These are phyloP conservation scores for Spisula solida DNA, from an alignment of 2,888 invertebrate species.

Conservation along the genomic window DNA sequence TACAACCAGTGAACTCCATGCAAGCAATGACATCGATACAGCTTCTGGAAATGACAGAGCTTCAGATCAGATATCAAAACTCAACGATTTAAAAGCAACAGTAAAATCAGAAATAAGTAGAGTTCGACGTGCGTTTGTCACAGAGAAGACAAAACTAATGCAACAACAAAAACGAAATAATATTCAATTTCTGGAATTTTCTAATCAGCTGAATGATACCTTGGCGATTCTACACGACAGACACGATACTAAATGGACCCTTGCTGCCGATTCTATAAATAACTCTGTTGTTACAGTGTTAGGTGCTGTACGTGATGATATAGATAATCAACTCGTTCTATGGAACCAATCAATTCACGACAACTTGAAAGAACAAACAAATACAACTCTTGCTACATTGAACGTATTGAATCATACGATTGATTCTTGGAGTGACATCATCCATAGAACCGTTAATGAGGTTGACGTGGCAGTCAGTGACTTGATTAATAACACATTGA, in stretches of 20 bases:
- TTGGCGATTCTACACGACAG: background rate
- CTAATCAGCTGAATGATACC: background rate
- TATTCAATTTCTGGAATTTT: background rate
- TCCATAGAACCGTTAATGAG: background rate
- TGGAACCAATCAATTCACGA: background rate
- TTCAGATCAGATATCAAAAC: background rate
- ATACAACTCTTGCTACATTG: background rate
- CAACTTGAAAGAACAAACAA: background rate
- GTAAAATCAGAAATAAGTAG: background rate
- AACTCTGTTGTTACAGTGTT: conserved; percentile 3
- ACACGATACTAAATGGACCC: background rate
- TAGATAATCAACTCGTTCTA: background rate
- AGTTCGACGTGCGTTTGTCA: background rate
- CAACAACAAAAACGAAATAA: background rate
- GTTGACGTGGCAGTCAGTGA: background rate
- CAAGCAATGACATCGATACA: background rate
- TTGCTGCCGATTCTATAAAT: background rate
- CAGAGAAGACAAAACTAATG: background rate
- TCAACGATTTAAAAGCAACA: background rate
- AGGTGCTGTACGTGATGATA: background rate
- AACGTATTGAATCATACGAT: background rate
- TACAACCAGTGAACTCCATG: background rate
- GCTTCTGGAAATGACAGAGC: background rate
- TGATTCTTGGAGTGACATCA: background rate
- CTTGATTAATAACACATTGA: background rate